Evolutionary conservation across 1,140 invertebrate species (phyloP).

Genomic region (Apolygus lucorum): DNA sequence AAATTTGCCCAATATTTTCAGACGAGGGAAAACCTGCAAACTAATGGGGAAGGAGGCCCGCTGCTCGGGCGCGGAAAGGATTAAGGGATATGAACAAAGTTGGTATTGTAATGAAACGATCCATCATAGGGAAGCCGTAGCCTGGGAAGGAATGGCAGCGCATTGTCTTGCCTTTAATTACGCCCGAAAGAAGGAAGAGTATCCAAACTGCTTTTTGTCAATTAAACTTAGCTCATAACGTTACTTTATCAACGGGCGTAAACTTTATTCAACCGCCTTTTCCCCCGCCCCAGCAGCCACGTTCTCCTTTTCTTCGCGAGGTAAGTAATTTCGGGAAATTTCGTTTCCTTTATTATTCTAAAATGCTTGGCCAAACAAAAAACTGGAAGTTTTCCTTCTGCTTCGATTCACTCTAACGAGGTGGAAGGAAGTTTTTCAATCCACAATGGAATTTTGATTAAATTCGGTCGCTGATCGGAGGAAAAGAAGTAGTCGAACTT

Average conservation of each 20-base stretch:
- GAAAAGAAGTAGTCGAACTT: no score
- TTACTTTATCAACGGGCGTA: constrained; percentile 20
- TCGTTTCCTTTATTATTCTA: constrained; percentile 9
- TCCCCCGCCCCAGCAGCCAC: neutral
- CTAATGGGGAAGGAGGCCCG: no score
- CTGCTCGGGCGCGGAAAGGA: constrained; percentile 3
- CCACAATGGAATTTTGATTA: no score
- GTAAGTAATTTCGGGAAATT: constrained; percentile 8
- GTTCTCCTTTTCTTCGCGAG: neutral
- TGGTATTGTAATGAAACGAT: constrained; percentile 24
- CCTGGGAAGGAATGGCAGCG: constrained; percentile 18
- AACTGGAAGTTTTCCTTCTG: no score
- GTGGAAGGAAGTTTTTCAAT: no score
- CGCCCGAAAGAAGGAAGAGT: constrained; percentile 17
- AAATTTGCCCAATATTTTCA: constrained; percentile 22
- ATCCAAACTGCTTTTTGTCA: constrained; percentile 20
- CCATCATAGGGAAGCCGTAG: no score
- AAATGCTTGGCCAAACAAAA: no score
- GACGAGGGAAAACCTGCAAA: neutral
- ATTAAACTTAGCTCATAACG: constrained; percentile 22
- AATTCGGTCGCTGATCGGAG: no score
- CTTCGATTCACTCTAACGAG: no score
- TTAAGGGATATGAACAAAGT: constrained; percentile 23
- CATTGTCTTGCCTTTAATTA: constrained; percentile 18
- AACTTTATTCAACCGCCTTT: constrained; percentile 16